Conservation (phyloP, 1,140 invertebrate genomes). For the Kradibia gibbosae region DNA sequence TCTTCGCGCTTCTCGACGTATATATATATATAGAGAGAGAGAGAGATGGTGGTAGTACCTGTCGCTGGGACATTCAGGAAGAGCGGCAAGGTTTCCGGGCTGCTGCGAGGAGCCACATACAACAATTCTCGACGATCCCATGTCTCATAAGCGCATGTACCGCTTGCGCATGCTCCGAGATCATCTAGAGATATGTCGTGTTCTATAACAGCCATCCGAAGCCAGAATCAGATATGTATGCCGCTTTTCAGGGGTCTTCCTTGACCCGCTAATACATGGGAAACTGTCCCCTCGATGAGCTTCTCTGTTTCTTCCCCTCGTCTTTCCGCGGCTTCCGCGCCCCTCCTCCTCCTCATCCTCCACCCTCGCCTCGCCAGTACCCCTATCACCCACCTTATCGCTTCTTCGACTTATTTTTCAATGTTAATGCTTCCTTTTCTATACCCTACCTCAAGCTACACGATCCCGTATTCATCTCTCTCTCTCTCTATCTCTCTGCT, state of each 20-base stretch:
- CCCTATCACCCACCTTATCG: neutral
- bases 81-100: conserved; percentile 46
- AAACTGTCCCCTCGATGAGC: conserved; percentile 30
- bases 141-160: conserved; percentile 44
- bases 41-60: conserved; percentile 43
- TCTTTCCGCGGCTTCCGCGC: neutral
- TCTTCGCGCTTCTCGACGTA: neutral
- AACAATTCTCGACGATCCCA: conserved; percentile 33
- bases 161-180: conserved; percentile 35
- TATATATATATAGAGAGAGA: neutral
- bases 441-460: neutral
- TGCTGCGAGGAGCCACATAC: neutral
- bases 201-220: neutral
- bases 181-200: conserved; percentile 43
- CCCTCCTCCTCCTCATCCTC: neutral
- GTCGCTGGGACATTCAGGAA: conserved; percentile 52
- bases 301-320: neutral
- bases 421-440: neutral
- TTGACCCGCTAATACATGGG: conserved; percentile 30
- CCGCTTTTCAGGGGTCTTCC: conserved; percentile 12
- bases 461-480: neutral
- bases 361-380: neutral
- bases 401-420: neutral
- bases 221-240: conserved; percentile 33
- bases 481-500: neutral